A percentile compares a stretch with the other conserved stretches of the same genome.
Conservation (phyloP, 2,888 invertebrate genomes). For the Cyclophora punctaria region DNA sequence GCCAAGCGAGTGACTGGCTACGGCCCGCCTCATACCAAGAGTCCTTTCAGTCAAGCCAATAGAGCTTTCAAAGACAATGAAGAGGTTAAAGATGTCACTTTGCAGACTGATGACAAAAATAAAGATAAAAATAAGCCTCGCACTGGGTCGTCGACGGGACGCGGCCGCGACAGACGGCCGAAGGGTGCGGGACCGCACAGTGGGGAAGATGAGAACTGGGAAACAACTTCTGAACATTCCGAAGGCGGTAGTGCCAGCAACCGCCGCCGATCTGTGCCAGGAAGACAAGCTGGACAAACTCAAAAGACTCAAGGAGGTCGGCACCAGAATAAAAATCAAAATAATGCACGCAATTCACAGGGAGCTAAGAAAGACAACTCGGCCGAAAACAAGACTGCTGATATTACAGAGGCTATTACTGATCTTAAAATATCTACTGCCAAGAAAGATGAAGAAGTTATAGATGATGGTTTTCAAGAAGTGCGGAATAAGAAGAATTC, state of each 20-base stretch:
- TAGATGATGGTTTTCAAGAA: constrained; percentile 87
- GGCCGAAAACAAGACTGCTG: constrained; percentile 49
- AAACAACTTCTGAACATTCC: constrained; percentile 89
- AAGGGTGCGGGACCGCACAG: constrained; percentile 52
- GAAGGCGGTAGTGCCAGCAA: constrained; percentile 63
- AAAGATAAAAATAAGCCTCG: constrained; percentile 80
- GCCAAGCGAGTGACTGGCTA: constrained; percentile 82
- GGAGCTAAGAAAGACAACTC: constrained; percentile 44
- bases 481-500: constrained; percentile 86
- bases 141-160: constrained; percentile 78
- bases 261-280: constrained; percentile 46
- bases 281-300: constrained; percentile 38
- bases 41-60: constrained; percentile 79
- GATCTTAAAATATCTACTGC: constrained; percentile 50
- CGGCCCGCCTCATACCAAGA: constrained; percentile 87
- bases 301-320: constrained; percentile 49
- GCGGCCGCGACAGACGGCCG: constrained; percentile 62
- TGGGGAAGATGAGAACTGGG: constrained; percentile 82
- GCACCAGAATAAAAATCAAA: constrained; percentile 52
- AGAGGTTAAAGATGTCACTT: constrained; percentile 42
- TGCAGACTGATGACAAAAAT: constrained; percentile 76
- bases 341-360: constrained; percentile 43
- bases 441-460: constrained; percentile 67
- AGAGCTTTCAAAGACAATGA: constrained; percentile 56
- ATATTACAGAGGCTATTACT: constrained; percentile 58